Evolutionary conservation across 1,140 invertebrate species (phyloP).

Genomic region (Monomorium pharaonis): DNA sequence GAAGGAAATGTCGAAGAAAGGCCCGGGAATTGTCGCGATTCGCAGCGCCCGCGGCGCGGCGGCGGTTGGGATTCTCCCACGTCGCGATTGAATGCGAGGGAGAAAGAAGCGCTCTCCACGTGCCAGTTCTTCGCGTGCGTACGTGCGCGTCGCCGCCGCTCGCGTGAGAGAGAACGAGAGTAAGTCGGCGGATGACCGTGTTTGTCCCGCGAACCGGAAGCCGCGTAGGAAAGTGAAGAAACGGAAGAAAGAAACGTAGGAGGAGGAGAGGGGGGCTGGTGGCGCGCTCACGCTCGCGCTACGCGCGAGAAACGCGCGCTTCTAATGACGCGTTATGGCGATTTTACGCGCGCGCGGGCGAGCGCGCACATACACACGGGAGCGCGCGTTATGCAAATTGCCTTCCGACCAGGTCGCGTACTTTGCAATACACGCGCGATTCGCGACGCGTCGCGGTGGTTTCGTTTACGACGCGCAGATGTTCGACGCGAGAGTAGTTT

Average conservation of each 20-base stretch:
- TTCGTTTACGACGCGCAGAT: slow-evolving; percentile 12
- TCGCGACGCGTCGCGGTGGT: neutral
- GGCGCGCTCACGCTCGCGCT: neutral
- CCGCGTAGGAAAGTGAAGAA: slow-evolving; percentile 77
- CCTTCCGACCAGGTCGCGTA: neutral
- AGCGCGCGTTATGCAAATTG: slow-evolving; percentile 50
- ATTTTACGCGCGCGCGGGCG: neutral
- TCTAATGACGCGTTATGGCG: slow-evolving; percentile 27
- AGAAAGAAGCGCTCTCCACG: slow-evolving; percentile 52
- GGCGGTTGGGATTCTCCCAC: slow-evolving; percentile 55
- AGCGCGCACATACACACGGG: no score
- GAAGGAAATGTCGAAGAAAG: slow-evolving; percentile 41
- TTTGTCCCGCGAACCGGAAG: slow-evolving; percentile 76
- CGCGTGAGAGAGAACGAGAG: slow-evolving; percentile 71
- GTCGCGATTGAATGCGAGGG: slow-evolving; percentile 48
- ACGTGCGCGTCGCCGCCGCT: neutral
- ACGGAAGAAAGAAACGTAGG: no score
- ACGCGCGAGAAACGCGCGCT: neutral
- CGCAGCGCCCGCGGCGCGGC: neutral
- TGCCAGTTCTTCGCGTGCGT: slow-evolving; percentile 65
- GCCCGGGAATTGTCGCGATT: slow-evolving; percentile 41
- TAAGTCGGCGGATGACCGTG: slow-evolving; percentile 68
- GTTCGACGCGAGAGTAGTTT: neutral
- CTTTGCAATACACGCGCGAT: neutral
- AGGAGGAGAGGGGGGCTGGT: slow-evolving; percentile 55